phyloP scores from a whole-genome alignment of 2,113 vertebrate species.

The Heterotis niloticus region DNA sequence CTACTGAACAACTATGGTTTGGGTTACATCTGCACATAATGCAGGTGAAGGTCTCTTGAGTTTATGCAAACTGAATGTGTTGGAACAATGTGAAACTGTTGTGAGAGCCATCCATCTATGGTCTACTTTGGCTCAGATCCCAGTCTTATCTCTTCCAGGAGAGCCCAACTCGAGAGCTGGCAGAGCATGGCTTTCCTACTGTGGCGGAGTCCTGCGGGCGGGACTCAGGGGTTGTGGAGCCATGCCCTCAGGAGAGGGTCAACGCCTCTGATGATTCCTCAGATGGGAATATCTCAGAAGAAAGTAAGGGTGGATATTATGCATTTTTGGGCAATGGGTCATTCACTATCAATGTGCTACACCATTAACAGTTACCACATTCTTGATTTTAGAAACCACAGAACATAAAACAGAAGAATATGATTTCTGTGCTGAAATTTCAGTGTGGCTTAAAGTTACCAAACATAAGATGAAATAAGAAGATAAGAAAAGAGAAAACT shows the following conservation, averaged over 20 bases:
- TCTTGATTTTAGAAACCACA: no score
- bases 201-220: slow-evolving; percentile 49
- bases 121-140: neutral
- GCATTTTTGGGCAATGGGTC: neutral
- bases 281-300: slow-evolving; percentile 66
- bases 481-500: no score
- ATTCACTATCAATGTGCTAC: slow-evolving; percentile 11
- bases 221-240: slow-evolving; percentile 29
- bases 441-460: no score
- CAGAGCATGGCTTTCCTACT: slow-evolving; percentile 66
- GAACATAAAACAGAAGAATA: no score
- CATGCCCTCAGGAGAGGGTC: slow-evolving; percentile 43
- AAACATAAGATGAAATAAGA: no score
- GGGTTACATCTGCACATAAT: neutral
- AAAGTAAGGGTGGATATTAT: slow-evolving; percentile 62
- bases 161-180: slow-evolving; percentile 82
- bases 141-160: slow-evolving; percentile 63
- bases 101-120: neutral
- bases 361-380: no score
- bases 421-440: no score
- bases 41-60: neutral
- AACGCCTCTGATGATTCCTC: slow-evolving; percentile 56
- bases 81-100: neutral
- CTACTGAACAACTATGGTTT: neutral
- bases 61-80: neutral